Base-by-base conservation (phyloP, 2,797 vertebrate species). In the Pangasius krempfi region DNA sequence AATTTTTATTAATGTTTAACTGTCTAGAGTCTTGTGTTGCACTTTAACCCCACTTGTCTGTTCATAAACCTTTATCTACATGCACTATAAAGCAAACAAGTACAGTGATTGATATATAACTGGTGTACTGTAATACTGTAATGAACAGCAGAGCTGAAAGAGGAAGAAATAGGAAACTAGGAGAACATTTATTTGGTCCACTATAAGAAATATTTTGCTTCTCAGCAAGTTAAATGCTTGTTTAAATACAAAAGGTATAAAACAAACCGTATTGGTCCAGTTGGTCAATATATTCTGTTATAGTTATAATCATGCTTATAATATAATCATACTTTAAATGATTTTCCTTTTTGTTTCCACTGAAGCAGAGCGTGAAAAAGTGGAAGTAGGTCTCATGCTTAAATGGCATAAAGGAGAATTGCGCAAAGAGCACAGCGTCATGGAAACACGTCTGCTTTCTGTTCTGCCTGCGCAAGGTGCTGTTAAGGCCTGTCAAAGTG, bases 381-480 rank as follows among this genome's bases (percentile, higher is more conserved):
- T 90, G 88, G 85, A 90, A 89, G 87, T 85, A 85, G 75, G 84
- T 68, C 84, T 89, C 75, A 86, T 91, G 89, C 82, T 89, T 85
- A 33, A 90, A 86, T 88, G 79, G 37, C 79, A 87, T 75, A 86
- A 88, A 82, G 85, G 40, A 73, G 88, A 88, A 87, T 91, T 93
- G 89, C 87, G 76, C 91, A 93, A 91, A 86, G 62, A 72, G 80
- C 72, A 40, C 82, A 88, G 89, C 91, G 88, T 93, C 91, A 93
- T 91, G 93, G 93, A 93, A 93, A 93, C 79, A 78, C 81, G 89
- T 91, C 89, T 92, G 91, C 87, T 89, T 91, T 93, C 88, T 91
- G 83, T 92, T 92, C 86, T 90, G 91, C 89, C 84, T 82, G 18
- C 84, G 58, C 86, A 86, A 91, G 89, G 87, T 89, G 82, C 88